These are phyloP conservation scores for Sebastes trivittatus DNA, from an alignment of 2,797 vertebrate species.

Conservation along the genomic window DNA sequence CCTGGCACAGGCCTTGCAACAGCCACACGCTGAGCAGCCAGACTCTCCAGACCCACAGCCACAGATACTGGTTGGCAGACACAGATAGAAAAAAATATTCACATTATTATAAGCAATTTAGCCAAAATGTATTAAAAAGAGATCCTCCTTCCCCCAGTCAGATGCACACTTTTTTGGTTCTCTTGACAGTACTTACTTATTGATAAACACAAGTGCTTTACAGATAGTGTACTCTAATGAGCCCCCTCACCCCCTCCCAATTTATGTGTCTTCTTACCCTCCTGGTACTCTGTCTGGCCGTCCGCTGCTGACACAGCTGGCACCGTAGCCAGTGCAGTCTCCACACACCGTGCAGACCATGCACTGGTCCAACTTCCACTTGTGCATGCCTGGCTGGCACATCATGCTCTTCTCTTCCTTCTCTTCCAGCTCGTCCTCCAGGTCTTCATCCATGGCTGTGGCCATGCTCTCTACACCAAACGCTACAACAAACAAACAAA, in stretches of 20 bases:
- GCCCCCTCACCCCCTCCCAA: not conserved
- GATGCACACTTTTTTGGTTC: not conserved
- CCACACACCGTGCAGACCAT: constrained; percentile 99
- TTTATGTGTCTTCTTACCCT: constrained; percentile 84
- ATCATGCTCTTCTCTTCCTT: constrained; percentile 99
- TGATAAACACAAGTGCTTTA: not conserved
- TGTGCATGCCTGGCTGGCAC: constrained; percentile 98
- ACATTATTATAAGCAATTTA: not conserved
- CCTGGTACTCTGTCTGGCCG: constrained; percentile 96
- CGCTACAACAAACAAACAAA: constrained; percentile 65
- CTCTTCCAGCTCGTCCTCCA: constrained; percentile 97
- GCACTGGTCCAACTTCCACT: constrained; percentile 99
- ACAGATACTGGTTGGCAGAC: constrained; percentile 87
- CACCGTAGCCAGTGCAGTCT: constrained; percentile 97
- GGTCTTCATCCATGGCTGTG: constrained; percentile 98
- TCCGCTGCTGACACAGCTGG: constrained; percentile 98
- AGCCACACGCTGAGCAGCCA: constrained; percentile 96
- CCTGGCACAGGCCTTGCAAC: constrained; percentile 97
- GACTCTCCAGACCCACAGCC: constrained; percentile 99
- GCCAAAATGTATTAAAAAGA: not conserved
- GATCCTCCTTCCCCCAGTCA: not conserved
- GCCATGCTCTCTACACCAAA: constrained; percentile 99
- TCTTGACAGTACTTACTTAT: not conserved
- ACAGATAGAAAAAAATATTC: not conserved
- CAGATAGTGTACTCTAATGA: not conserved